These are phyloP conservation scores for Drosophila pallidifrons DNA, from an alignment of 1,140 invertebrate species.

Conservation along the genomic window DNA sequence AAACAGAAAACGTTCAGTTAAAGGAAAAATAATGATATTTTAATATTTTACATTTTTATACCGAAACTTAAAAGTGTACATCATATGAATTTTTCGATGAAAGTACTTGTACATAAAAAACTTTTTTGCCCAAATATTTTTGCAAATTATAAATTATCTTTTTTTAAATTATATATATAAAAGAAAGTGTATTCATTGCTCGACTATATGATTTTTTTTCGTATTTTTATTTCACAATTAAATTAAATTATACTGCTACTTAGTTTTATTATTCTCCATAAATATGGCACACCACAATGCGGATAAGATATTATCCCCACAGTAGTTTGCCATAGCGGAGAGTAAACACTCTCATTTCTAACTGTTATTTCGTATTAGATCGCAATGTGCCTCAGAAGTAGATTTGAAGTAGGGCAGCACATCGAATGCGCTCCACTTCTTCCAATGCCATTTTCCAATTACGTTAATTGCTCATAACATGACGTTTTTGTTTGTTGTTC, in stretches of 20 bases:
- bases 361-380: conserved; percentile 27
- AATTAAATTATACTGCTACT: neutral
- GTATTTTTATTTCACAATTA: neutral
- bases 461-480: conserved; percentile 80
- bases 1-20: too few species aligned
- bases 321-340: neutral
- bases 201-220: neutral
- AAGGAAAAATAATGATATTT: too few species aligned
- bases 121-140: too few species aligned
- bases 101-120: too few species aligned
- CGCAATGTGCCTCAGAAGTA: conserved; percentile 21
- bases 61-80: too few species aligned
- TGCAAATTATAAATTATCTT: too few species aligned
- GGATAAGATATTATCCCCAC: conserved; percentile 3
- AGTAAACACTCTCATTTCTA: neutral
- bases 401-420: conserved; percentile 49
- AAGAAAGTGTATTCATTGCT: neutral
- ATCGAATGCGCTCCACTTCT: conserved; percentile 51
- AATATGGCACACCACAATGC: neutral
- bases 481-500: conserved; percentile 78
- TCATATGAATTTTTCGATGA: too few species aligned
- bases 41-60: too few species aligned
- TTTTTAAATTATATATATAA: too few species aligned
- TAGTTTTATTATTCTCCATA: neutral
- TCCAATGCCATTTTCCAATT: conserved; percentile 73